Base-by-base conservation (phyloP, 2,888 invertebrate genomes). In the Neoscelio sp. region DNA sequence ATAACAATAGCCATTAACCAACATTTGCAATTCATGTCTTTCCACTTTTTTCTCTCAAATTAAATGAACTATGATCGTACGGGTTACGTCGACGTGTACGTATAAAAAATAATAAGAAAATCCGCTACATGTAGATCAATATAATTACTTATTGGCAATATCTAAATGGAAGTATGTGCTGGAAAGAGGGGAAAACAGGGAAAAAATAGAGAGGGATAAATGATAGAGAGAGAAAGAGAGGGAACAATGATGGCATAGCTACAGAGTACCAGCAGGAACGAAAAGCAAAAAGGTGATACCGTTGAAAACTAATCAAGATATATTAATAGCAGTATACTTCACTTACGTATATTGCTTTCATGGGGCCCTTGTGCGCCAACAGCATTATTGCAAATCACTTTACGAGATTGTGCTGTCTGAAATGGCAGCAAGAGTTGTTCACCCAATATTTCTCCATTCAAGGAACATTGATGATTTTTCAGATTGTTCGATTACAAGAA, bases 241-340 rank as follows among this genome's bases (percentile, higher is more conserved):
- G 48, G 68, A 65, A 73, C 78, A 73, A 64, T 56, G 60, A 78
- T 50, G 48, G 62, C 54, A 68, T 48, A 73, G 70, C 80, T 60
- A 73, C 65, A 35, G 67, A 78, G 60, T 42, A 46, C 46, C 78
- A 67, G 80, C 71, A 80, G 82, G 80, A 82, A 80, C 80, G 76
- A 68, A 52, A 82, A 82, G 83, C 81, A 81, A 86, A 85, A 85
- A 85, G 83, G 82, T 82, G 82, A 84, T 83, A 83, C 83, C 83
- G 86, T 84, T 86, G 86, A 84, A 85, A 89, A 85, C 86, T 87
- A 87, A 88, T 88, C 88, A 86, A 88, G 87, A 87, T 84, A 85
- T 86, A 89, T 88, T 89, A 89, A 88, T 88, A 87, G 87, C 86
- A 82, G 83, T 84, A 85, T 84, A 87, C 87, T 87, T 84, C 86